Percentiles rank a stretch among this genome's conserved stretches.
phyloP scores from a whole-genome alignment of 2,797 vertebrate genomes.

The Sebastolobus alascanus region DNA sequence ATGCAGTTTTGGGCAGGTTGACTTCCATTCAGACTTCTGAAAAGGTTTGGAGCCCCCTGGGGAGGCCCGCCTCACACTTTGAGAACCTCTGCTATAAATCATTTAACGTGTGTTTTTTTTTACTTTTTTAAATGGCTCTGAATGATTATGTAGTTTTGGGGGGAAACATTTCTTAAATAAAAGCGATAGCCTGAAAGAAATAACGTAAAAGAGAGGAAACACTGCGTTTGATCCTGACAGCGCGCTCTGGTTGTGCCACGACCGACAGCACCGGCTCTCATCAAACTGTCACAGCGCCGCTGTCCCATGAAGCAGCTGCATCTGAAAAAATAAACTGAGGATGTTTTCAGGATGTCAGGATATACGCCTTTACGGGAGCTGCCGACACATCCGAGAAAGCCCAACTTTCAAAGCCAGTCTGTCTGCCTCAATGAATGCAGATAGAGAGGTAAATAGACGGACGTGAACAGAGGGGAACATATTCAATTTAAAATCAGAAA shows the following conservation, averaged over 20 bases:
- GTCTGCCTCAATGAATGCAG: slow-evolving; percentile 16
- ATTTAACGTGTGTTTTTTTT: background rate
- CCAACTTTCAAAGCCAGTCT: slow-evolving; percentile 20
- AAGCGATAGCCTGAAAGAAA: background rate
- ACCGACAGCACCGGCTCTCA: slow-evolving; percentile 44
- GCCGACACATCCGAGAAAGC: slow-evolving; percentile 16
- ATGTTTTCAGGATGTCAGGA: slow-evolving; percentile 43
- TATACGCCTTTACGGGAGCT: slow-evolving; percentile 12
- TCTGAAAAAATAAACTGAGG: slow-evolving; percentile 34
- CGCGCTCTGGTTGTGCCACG: slow-evolving; percentile 41
- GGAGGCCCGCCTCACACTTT: too few relatives aligned
- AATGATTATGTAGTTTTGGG: slow-evolving; percentile 16
- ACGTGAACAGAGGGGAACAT: slow-evolving; percentile 1
- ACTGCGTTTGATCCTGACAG: slow-evolving; percentile 43
- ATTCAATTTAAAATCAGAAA: too few relatives aligned
- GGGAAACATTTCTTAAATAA: slow-evolving; percentile 19
- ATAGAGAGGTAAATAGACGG: slow-evolving; percentile 25
- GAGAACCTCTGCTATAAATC: background rate
- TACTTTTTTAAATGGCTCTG: background rate
- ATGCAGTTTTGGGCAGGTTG: too few relatives aligned
- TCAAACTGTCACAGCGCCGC: slow-evolving; percentile 48
- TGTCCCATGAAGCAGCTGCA: slow-evolving; percentile 44
- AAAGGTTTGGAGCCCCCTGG: too few relatives aligned
- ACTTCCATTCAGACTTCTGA: too few relatives aligned
- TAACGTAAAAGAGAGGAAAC: slow-evolving; percentile 21